Evolutionary conservation across 2,113 vertebrate genomes (phyloP).

Genomic region (Nansenia antarctica): DNA sequence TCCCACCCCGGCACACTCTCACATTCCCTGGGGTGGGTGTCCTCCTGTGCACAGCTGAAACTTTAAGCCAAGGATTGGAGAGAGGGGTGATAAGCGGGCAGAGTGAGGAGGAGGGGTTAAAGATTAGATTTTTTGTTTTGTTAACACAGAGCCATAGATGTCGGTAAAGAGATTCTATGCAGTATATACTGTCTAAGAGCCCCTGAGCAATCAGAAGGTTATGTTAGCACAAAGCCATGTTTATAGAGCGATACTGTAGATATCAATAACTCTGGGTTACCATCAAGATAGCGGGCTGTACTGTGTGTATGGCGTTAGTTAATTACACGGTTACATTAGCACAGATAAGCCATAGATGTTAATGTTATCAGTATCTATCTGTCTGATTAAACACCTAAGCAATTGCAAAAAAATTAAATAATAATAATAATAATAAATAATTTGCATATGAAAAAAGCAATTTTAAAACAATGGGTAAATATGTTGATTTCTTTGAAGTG

Average conservation of each 20-base stretch:
- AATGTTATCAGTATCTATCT: not conserved
- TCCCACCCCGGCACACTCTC: not conserved
- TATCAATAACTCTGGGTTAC: not conserved
- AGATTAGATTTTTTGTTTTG: not conserved
- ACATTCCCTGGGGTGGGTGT: slow-evolving; percentile 4
- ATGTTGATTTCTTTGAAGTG: slow-evolving; percentile 6
- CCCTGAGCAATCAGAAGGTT: not conserved
- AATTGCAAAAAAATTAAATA: not conserved
- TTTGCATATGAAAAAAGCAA: not conserved
- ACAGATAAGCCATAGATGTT: not conserved
- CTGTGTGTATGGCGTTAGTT: not conserved
- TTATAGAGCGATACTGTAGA: not conserved
- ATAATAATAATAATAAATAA: too few species aligned
- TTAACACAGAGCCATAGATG: not conserved
- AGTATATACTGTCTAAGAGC: too few species aligned
- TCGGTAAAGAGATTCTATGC: not conserved
- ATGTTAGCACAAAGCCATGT: not conserved
- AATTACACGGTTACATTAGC: not conserved
- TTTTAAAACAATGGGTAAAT: not conserved
- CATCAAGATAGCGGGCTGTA: too few species aligned
- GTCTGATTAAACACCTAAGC: not conserved
- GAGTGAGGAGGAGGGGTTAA: not conserved
- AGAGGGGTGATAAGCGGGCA: not conserved
- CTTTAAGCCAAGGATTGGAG: slow-evolving; percentile 13
- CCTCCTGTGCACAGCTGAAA: slow-evolving; percentile 24